phyloP scores from a whole-genome alignment of 2,797 vertebrate genomes.

The Acrocephalus scirpaceus region DNA sequence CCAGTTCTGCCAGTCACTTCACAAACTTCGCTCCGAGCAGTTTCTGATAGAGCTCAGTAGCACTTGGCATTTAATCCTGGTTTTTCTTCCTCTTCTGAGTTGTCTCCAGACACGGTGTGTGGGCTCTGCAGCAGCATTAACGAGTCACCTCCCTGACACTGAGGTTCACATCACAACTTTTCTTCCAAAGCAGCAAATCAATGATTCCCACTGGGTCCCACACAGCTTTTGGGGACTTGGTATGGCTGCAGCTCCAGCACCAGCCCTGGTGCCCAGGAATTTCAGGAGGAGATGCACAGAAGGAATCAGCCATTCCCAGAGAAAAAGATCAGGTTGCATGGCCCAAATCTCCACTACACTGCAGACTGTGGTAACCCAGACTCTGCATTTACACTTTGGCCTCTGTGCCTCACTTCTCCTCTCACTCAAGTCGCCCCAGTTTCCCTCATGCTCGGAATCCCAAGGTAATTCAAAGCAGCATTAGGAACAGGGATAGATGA shows the following conservation, averaged over 20 bases:
- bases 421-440: neutral
- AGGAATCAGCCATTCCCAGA: neutral
- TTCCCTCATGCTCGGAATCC: neutral
- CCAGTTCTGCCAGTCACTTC: neutral
- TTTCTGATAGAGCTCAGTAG: no score
- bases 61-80: accelerated
- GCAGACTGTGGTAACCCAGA: neutral
- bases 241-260: neutral
- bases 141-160: accelerated
- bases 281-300: neutral
- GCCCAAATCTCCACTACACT: accelerated
- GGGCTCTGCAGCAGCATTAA: neutral
- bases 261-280: neutral
- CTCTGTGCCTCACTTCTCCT: neutral
- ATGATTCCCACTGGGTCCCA: accelerated
- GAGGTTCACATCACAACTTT: neutral
- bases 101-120: neutral
- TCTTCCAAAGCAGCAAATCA: neutral
- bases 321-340: neutral
- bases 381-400: neutral
- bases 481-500: neutral
- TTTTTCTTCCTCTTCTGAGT: neutral
- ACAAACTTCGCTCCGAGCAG: accelerated
- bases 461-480: neutral
- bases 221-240: neutral